Evolutionary conservation across 1,140 invertebrate species (phyloP).

Genomic region (Brachionus plicatilis): DNA sequence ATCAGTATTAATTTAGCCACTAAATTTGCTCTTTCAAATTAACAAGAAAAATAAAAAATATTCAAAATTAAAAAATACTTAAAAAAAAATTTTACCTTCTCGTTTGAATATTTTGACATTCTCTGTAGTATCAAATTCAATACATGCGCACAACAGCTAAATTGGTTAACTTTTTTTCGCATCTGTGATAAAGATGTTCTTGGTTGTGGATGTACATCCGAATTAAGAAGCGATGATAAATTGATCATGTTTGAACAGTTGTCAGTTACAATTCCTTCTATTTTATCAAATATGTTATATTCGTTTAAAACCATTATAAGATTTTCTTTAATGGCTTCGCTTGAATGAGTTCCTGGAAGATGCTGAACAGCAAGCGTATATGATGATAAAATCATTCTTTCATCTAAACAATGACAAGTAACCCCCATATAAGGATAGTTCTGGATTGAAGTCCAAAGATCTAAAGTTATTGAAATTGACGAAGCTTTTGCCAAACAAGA

Average conservation of each 20-base stretch:
- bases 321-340: background rate
- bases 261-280: background rate
- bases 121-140: background rate
- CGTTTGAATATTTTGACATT: background rate
- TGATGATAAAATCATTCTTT: background rate
- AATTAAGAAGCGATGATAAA: background rate
- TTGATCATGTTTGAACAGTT: background rate
- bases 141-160: background rate
- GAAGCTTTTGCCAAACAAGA: background rate
- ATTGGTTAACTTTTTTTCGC: background rate
- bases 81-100: no score
- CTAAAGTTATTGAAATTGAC: background rate
- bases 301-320: background rate
- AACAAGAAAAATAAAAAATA: no score
- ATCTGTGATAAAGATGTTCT: background rate
- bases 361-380: background rate
- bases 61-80: no score
- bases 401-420: background rate
- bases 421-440: background rate
- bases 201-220: background rate
- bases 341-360: background rate
- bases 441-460: background rate
- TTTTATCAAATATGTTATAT: background rate
- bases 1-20: no score
- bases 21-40: no score